phyloP scores from a whole-genome alignment of 2,888 invertebrate genomes.

The Gymnocheta viridis region DNA sequence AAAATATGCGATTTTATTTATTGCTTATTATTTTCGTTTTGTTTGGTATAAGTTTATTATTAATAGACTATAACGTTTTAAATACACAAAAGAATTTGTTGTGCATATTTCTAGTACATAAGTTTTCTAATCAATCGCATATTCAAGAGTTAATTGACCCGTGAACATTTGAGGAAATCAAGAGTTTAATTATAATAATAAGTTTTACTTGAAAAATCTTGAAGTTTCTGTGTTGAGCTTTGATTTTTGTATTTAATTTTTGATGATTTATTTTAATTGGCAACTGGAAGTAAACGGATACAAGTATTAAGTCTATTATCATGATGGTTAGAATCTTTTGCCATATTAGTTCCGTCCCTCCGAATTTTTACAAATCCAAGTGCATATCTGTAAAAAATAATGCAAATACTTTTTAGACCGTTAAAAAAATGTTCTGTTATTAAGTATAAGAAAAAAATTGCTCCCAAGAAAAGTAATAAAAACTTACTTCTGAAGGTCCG shows the following conservation, averaged over 20 bases:
- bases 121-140: conserved; percentile 6
- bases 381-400: no score
- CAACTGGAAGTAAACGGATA: no score
- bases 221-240: not conserved
- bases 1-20: conserved; percentile 11
- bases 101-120: not conserved
- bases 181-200: not conserved
- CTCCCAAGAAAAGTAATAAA: not conserved
- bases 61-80: conserved; percentile 24
- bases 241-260: no score
- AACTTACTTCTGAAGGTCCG: not conserved
- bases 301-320: no score
- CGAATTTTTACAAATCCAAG: no score
- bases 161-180: not conserved
- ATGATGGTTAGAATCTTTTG: no score
- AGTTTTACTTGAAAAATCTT: not conserved
- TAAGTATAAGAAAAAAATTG: no score
- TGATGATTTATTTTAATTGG: no score
- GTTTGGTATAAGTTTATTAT: not conserved
- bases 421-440: no score
- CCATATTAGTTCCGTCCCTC: no score
- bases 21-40: conserved; percentile 3
- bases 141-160: conserved; percentile 18
- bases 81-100: conserved; percentile 11
- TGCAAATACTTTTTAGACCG: no score